Evolutionary conservation across 2,113 vertebrate genomes (phyloP).

Genomic region (Numida meleagris): DNA sequence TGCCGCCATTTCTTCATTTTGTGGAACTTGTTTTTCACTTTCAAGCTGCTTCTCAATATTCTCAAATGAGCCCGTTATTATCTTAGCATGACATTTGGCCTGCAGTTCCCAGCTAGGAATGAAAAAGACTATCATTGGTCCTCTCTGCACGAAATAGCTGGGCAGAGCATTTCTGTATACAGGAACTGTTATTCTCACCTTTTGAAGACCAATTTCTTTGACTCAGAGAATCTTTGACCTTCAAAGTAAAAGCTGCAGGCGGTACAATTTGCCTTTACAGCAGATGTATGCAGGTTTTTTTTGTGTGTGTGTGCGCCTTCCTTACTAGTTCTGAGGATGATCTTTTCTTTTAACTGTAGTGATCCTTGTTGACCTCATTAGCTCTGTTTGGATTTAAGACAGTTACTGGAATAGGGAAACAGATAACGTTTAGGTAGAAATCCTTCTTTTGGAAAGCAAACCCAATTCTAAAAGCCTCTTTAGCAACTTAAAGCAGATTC

Average conservation of each 20-base stretch:
- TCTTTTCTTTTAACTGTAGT: constrained; percentile 1
- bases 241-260: constrained; percentile 56
- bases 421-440: not conserved
- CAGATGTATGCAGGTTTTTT: not conserved
- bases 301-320: not conserved
- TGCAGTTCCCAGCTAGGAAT: constrained; percentile 47
- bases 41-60: constrained; percentile 25
- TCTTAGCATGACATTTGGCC: constrained; percentile 63
- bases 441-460: not conserved
- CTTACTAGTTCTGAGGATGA: constrained; percentile 23
- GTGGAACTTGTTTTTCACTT: constrained; percentile 33
- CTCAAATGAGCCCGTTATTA: constrained; percentile 45
- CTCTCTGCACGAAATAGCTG: constrained; percentile 43
- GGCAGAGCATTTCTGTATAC: constrained; percentile 46
- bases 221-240: constrained; percentile 54
- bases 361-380: not conserved
- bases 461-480: not conserved
- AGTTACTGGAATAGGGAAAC: not conserved
- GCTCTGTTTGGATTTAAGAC: not conserved
- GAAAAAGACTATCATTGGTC: constrained; percentile 54
- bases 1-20: not conserved
- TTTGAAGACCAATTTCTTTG: constrained; percentile 57
- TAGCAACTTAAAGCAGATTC: not conserved
- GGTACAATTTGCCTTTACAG: constrained; percentile 31
- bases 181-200: constrained; percentile 49